phyloP scores from a whole-genome alignment of 1,140 invertebrate species.

The Formica exsecta region DNA sequence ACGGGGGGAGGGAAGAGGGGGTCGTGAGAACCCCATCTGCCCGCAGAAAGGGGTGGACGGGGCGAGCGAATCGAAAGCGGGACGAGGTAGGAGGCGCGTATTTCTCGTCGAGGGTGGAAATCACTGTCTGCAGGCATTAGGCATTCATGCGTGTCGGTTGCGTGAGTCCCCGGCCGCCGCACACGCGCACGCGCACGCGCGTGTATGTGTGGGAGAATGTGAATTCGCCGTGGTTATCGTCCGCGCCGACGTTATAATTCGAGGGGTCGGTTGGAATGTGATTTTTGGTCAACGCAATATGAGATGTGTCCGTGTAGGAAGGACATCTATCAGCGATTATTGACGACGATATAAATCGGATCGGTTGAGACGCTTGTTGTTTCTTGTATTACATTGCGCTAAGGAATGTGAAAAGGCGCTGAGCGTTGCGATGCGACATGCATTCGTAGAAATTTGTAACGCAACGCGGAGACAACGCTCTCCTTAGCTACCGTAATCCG shows the following conservation, averaged over 20 bases:
- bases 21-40: constrained; percentile 85
- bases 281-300: constrained; percentile 77
- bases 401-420: constrained; percentile 67
- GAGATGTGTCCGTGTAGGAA: neutral
- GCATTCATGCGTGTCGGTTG: constrained; percentile 82
- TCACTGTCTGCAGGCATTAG: constrained; percentile 83
- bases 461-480: constrained; percentile 56
- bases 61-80: constrained; percentile 60
- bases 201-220: constrained; percentile 83
- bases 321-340: constrained; percentile 11
- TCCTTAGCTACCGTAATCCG: constrained; percentile 63
- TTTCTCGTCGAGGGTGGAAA: constrained; percentile 83
- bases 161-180: constrained; percentile 74
- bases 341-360: constrained; percentile 24
- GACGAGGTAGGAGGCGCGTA: constrained; percentile 67
- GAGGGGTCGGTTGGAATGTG: constrained; percentile 81
- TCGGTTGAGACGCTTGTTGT: neutral
- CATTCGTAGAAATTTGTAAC: constrained; percentile 63
- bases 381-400: constrained; percentile 16
- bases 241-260: constrained; percentile 72
- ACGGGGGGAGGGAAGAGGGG: constrained; percentile 62
- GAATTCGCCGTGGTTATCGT: constrained; percentile 74
- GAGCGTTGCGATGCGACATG: constrained; percentile 49
- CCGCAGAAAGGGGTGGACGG: constrained; percentile 68
- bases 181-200: constrained; percentile 21